A percentile compares a stretch with the other conserved stretches of the same genome.
Evolutionary conservation across 2,888 invertebrate genomes (phyloP).

Genomic region (Gortyna flavago): DNA sequence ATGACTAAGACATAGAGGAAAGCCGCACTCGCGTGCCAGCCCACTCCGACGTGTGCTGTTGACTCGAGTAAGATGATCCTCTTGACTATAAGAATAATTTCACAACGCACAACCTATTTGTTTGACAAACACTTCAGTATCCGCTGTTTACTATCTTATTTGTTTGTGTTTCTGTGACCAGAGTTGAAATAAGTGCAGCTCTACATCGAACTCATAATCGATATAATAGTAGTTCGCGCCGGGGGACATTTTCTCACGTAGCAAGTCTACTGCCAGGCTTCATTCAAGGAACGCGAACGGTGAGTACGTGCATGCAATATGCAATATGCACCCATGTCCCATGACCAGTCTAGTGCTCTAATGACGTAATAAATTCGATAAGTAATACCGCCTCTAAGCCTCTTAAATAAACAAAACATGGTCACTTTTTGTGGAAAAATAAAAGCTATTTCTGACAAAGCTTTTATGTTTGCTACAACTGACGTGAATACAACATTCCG

Average conservation of each 20-base stretch:
- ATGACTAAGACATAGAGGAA: slow-evolving; percentile 60
- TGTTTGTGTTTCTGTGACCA: slow-evolving; percentile 37
- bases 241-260: slow-evolving; percentile 82
- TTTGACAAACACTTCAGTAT: slow-evolving; percentile 48
- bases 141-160: slow-evolving; percentile 22
- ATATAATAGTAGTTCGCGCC: slow-evolving; percentile 71
- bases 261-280: slow-evolving; percentile 74
- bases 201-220: slow-evolving; percentile 66
- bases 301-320: slow-evolving; percentile 80
- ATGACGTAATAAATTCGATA: slow-evolving; percentile 69
- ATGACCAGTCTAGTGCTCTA: slow-evolving; percentile 64
- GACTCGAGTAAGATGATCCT: slow-evolving; percentile 45
- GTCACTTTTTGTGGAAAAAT: slow-evolving; percentile 21
- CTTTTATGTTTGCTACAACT: slow-evolving; percentile 24
- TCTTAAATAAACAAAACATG: slow-evolving; percentile 36
- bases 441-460: slow-evolving; percentile 28
- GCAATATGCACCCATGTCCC: slow-evolving; percentile 72
- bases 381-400: slow-evolving; percentile 32
- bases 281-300: slow-evolving; percentile 77
- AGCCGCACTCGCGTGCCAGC: slow-evolving; percentile 37
- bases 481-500: slow-evolving; percentile 8
- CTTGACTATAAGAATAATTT: slow-evolving; percentile 58
- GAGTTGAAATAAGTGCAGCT: slow-evolving; percentile 55
- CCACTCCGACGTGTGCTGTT: slow-evolving; percentile 39
- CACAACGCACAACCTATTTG: slow-evolving; percentile 24